phyloP scores from a whole-genome alignment of 2,888 invertebrate genomes.

The Nebria brevicollis region DNA sequence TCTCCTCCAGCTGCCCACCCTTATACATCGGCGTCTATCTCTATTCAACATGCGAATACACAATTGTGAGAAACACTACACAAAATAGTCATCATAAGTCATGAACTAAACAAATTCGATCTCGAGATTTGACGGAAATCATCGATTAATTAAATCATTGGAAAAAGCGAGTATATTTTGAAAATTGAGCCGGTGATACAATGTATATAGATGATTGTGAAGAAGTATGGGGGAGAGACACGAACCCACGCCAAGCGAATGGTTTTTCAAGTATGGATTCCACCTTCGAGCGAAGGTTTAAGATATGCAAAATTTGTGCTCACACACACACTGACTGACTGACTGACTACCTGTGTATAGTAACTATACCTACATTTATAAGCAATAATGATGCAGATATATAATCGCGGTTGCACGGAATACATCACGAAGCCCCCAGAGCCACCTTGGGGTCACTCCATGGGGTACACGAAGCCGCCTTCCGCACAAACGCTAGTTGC shows the following conservation, averaged over 20 bases:
- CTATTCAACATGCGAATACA: neutral
- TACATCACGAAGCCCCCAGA: neutral
- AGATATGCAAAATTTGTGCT: conserved; percentile 11
- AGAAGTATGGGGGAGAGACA: conserved; percentile 7
- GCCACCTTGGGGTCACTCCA: conserved; percentile 16
- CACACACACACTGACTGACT: neutral
- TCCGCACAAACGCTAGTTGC: neutral
- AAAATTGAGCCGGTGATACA: neutral
- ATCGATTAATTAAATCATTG: too few species aligned
- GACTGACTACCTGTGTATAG: neutral
- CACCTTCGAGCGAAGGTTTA: conserved; percentile 16
- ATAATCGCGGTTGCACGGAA: conserved; percentile 11
- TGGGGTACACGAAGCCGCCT: neutral
- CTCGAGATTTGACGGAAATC: too few species aligned
- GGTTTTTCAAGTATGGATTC: conserved; percentile 13
- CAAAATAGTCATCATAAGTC: neutral
- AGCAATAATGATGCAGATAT: conserved; percentile 28
- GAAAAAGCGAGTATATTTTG: neutral
- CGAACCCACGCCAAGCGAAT: conserved; percentile 5
- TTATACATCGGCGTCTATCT: neutral
- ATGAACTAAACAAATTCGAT: too few species aligned
- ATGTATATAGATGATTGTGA: neutral
- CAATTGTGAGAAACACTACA: neutral
- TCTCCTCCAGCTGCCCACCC: neutral
- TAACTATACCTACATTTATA: conserved; percentile 13